Evolutionary conservation across 2,797 vertebrate species (phyloP).

Genomic region (Siniperca scherzeri): DNA sequence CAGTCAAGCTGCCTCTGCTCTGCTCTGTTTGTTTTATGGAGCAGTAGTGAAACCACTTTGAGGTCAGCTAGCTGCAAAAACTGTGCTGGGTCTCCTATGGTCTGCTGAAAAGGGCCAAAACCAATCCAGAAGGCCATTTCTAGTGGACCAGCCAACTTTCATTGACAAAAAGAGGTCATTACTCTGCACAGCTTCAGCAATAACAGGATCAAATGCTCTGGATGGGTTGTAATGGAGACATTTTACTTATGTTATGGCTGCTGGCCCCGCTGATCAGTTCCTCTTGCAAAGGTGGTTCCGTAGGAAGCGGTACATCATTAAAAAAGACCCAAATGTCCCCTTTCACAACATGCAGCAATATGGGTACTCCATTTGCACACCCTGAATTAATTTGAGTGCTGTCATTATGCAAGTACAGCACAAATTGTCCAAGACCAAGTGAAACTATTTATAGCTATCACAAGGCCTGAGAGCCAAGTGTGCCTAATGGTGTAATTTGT

Average conservation of each 20-base stretch:
- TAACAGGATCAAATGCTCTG: slow-evolving; percentile 58
- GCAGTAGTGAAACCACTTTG: slow-evolving; percentile 76
- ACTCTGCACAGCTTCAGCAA: slow-evolving; percentile 49
- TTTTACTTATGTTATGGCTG: slow-evolving; percentile 47
- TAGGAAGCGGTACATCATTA: slow-evolving; percentile 51
- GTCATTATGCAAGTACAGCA: slow-evolving; percentile 83
- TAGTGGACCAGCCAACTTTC: slow-evolving; percentile 58
- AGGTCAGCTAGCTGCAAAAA: slow-evolving; percentile 75
- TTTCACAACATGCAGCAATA: slow-evolving; percentile 68
- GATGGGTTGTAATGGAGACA: slow-evolving; percentile 49
- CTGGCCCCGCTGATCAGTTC: slow-evolving; percentile 56
- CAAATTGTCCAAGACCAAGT: slow-evolving; percentile 84
- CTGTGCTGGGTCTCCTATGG: slow-evolving; percentile 75
- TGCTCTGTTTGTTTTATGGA: slow-evolving; percentile 87
- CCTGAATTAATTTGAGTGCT: slow-evolving; percentile 77
- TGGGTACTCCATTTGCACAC: slow-evolving; percentile 65
- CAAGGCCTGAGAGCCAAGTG: slow-evolving; percentile 79
- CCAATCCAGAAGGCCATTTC: slow-evolving; percentile 70
- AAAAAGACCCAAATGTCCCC: slow-evolving; percentile 68
- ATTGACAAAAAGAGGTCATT: slow-evolving; percentile 83
- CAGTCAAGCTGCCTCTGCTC: slow-evolving; percentile 81
- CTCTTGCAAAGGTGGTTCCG: slow-evolving; percentile 45
- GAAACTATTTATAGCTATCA: slow-evolving; percentile 85
- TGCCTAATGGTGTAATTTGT: slow-evolving; percentile 88
- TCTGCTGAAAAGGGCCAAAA: slow-evolving; percentile 65